These are phyloP conservation scores for Lycaon pictus DNA, from an alignment of 2,113 vertebrate species.

Conservation along the genomic window DNA sequence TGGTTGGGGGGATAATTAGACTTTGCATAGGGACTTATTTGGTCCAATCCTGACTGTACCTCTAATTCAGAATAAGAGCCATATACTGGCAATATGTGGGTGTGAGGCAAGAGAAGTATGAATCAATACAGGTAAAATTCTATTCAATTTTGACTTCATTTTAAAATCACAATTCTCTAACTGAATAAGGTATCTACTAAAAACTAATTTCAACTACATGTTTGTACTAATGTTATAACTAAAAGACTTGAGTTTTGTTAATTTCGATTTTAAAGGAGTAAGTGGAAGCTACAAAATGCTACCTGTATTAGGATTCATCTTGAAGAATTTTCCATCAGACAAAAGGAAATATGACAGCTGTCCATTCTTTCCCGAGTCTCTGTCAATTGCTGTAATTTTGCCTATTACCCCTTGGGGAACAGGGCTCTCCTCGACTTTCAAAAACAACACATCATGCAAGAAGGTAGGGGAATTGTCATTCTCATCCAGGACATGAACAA, in stretches of 20 bases:
- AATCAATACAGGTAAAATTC: neutral
- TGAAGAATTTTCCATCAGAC: conserved; percentile 95
- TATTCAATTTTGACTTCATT: conserved; percentile 1
- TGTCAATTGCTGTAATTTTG: conserved; percentile 90
- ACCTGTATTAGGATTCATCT: conserved; percentile 96
- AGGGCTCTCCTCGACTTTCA: conserved; percentile 91
- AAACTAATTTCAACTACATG: neutral
- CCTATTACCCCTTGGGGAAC: conserved; percentile 91
- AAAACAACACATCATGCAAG: conserved; percentile 88
- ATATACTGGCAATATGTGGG: neutral
- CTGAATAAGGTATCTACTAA: neutral
- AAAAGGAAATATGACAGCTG: conserved; percentile 94
- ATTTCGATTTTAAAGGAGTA: conserved; percentile 57
- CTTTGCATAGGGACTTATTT: neutral
- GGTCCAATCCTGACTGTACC: neutral
- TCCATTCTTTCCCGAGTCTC: conserved; percentile 92
- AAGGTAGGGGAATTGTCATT: conserved; percentile 94
- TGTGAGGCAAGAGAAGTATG: neutral
- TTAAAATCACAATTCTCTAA: neutral
- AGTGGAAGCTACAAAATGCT: conserved; percentile 71
- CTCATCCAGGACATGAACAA: conserved; percentile 92
- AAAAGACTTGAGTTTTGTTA: neutral
- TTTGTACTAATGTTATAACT: neutral
- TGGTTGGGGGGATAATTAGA: neutral
- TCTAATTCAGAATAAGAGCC: neutral